Evolutionary conservation across 2,888 invertebrate genomes (phyloP), one percentile per base, ranked within the genome.

Genomic region (Meloe dianella): DNA sequence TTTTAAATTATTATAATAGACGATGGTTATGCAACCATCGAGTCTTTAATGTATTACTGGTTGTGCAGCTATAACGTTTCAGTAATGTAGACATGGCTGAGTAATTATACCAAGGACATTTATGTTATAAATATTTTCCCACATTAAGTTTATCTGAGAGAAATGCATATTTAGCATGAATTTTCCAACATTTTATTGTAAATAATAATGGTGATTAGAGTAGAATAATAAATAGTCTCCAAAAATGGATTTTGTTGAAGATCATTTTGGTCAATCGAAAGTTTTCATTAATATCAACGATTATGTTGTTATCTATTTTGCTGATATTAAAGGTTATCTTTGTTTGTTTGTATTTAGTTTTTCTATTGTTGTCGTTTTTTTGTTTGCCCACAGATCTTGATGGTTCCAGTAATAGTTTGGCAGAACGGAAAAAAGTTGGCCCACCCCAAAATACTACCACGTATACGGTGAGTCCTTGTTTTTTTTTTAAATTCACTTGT

Each of bases 391-490:
- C 77, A 83, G 91, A 91, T 82, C 87, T 87, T 69, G 88, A 84
- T 73, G 83, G 83, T 32, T 84, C 84, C 30, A 83, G 77, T 32
- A 83, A 79, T 66, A 84, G 82, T 74, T 75, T 84, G 66, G 75
- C 80, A 7, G 84, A 86, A 72, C 90, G 89, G 82, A 89, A 90
- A 80, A 86, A 89, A 80, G 86, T 88, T 68, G 90, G 90, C 65
- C 91, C 91, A 51, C 89, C 91, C 78, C 91, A 91, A 85, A 94
- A 94, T 78, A 90, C 94, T 77, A 90, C 89, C 85, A 88, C 90
- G 75, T 92, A 93, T 80, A 90, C 89, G 85, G 94, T 92, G 83
- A 87, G 89, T 84, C n/a, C n/a, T 38, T 38, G 3, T 41, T 41
- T 41, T 17, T n/a, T 7, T n/a, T n/a, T 38, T n/a, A 14, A 4